These are phyloP conservation scores for Dissostichus mawsoni DNA, from an alignment of 2,113 vertebrate genomes.

Conservation along the genomic window DNA sequence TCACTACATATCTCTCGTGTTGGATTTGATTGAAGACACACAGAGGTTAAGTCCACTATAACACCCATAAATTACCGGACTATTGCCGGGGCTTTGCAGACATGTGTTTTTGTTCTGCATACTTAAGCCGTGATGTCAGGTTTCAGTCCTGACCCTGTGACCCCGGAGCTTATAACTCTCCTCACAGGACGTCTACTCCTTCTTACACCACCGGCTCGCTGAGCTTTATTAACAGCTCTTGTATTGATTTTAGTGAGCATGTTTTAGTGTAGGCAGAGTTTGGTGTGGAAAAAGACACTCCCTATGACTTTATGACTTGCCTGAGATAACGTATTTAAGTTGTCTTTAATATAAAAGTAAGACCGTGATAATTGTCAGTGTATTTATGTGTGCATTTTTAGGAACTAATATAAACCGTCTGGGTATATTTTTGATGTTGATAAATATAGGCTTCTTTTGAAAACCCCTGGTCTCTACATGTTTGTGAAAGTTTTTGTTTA, in stretches of 20 bases:
- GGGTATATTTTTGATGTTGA: background rate
- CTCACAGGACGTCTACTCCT: slow-evolving; percentile 40
- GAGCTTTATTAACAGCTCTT: slow-evolving; percentile 22
- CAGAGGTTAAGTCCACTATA: slow-evolving; percentile 62
- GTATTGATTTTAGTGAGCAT: background rate
- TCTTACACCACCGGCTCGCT: slow-evolving; percentile 7
- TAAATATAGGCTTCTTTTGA: background rate
- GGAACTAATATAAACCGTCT: background rate
- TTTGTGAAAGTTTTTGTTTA: background rate
- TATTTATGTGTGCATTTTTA: background rate
- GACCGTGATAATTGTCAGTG: background rate
- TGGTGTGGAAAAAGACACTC: background rate
- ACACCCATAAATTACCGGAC: slow-evolving; percentile 55
- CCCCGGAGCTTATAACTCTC: slow-evolving; percentile 61
- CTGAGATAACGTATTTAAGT: background rate
- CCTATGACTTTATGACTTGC: background rate
- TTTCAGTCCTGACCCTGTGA: slow-evolving; percentile 68
- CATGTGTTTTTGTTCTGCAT: slow-evolving; percentile 67
- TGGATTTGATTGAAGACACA: slow-evolving; percentile 45
- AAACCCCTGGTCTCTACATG: background rate
- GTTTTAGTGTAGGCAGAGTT: background rate
- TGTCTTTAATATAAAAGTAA: background rate
- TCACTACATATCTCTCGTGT: slow-evolving; percentile 39
- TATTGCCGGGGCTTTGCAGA: slow-evolving; percentile 51
- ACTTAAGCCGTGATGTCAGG: slow-evolving; percentile 73